phyloP scores from a whole-genome alignment of 2,888 invertebrate species.

The Sarcophaga subvicina region DNA sequence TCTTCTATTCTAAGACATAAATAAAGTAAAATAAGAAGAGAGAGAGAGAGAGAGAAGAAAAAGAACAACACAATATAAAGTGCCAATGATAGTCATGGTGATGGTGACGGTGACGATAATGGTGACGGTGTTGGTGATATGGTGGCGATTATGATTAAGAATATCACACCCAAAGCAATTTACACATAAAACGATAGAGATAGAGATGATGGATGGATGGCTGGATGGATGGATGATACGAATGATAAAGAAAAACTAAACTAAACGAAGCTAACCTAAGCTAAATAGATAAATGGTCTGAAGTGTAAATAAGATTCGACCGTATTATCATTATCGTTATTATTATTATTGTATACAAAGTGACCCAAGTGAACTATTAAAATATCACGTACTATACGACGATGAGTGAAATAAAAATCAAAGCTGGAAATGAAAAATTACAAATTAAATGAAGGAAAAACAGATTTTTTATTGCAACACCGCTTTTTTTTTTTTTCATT shows the following conservation, averaged over 20 bases:
- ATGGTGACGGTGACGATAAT: too few relatives aligned
- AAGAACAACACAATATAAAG: too few relatives aligned
- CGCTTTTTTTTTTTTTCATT: too few relatives aligned
- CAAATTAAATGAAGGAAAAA: too few relatives aligned
- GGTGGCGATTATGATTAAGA: conserved; percentile 54
- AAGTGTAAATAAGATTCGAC: too few relatives aligned
- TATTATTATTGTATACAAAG: background rate
- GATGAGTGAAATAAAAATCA: background rate
- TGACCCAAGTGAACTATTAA: conserved; percentile 42
- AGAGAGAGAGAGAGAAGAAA: background rate
- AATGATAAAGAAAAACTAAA: background rate
- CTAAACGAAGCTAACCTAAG: too few relatives aligned
- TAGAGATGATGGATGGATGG: conserved; percentile 6
- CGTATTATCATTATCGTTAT: too few relatives aligned
- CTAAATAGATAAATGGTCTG: too few relatives aligned
- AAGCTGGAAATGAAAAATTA: background rate
- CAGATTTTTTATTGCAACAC: too few relatives aligned
- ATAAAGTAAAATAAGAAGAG: conserved; percentile 24
- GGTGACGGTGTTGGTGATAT: background rate
- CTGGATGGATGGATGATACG: background rate
- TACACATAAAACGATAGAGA: conserved; percentile 45
- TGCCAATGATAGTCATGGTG: too few relatives aligned
- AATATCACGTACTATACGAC: background rate
- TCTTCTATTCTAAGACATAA: conserved; percentile 30
- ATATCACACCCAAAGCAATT: conserved; percentile 67